Evolutionary conservation across 1,140 invertebrate genomes (phyloP).

Genomic region (Saccostrea cuccullata): DNA sequence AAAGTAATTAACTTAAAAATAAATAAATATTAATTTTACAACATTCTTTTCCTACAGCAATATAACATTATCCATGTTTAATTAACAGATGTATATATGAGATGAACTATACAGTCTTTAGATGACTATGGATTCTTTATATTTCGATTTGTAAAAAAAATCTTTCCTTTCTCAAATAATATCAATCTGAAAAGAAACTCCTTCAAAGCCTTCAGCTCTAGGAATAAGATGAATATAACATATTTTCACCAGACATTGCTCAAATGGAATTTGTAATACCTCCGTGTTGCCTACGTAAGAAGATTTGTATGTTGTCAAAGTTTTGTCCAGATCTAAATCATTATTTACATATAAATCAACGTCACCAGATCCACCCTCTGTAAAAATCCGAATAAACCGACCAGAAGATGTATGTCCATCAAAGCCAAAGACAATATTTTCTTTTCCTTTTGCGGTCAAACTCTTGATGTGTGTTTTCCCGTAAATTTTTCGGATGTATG

Average conservation of each 20-base stretch:
- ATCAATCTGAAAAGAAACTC: not conserved
- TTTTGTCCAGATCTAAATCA: not conserved
- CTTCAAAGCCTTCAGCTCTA: not conserved
- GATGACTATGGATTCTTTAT: no score
- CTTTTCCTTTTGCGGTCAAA: not conserved
- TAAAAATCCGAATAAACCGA: conserved; percentile 1
- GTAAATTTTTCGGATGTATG: conserved; percentile 42
- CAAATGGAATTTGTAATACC: not conserved
- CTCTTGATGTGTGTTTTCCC: conserved; percentile 19
- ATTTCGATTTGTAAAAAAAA: no score
- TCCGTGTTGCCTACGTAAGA: not conserved
- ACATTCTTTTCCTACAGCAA: no score
- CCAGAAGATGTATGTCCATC: not conserved
- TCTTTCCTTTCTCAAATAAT: not conserved
- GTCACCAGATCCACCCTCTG: conserved; percentile 37
- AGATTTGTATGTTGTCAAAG: not conserved
- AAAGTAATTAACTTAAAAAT: no score
- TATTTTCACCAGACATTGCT: not conserved
- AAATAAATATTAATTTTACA: no score
- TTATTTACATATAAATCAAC: conserved; percentile 31
- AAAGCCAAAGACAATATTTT: conserved; percentile 22
- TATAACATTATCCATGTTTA: no score
- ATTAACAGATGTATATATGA: no score
- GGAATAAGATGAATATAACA: not conserved
- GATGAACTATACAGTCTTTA: no score